Base-by-base conservation (phyloP, 2,797 vertebrate species). In the Bufotes viridis region DNA sequence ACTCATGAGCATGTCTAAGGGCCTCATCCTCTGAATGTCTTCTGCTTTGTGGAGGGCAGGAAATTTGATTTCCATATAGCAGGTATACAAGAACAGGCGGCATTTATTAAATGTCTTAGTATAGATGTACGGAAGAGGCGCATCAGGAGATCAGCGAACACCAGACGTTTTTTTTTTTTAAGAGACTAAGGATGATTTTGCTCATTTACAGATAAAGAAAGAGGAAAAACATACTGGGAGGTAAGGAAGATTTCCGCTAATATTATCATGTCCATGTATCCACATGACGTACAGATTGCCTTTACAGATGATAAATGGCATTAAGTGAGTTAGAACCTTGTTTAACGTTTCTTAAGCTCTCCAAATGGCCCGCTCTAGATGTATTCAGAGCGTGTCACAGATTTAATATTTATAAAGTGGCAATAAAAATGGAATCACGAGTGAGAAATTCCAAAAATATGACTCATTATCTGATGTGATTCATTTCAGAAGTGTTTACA, bases 351-450 rank as follows among this genome's bases (percentile, higher is more conserved):
- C 72, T 22, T 49, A 22, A 74, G 18, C 72, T 42, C 58, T 34
- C 17, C 12, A 63, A 34, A 61, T 60, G 24, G 42, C 78, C 49
- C 51, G 57, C 29, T 7, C 29, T 20, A 57, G 49, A 82, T 34
- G 34, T 82, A 87, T 82, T 65, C 42, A 65, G n/a, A 49, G 58
- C 53, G 51, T 76, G 58, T 60, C 80, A 87, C 80, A 75, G 49
- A n/a, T 69, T 22, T 60, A 69, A 83, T 83, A 87, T 87, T 83
- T 87, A 67, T 74, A 84, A 63, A 60, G 11, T 15, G n/a, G 13
- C 61, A 58, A 51, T 84, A 83, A 83, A 87, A 81, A 20, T 72
- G 69, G 4, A 72, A 72, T 42, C 17, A 72, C 18, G 70, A 72
- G 70, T 72, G 29, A 42, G 70, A 72, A 42, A 78, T 81, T 81